A percentile compares a stretch with the other conserved stretches of the same genome.
Evolutionary conservation across 2,113 vertebrate genomes (phyloP).

Genomic region (Hippocampus comes): DNA sequence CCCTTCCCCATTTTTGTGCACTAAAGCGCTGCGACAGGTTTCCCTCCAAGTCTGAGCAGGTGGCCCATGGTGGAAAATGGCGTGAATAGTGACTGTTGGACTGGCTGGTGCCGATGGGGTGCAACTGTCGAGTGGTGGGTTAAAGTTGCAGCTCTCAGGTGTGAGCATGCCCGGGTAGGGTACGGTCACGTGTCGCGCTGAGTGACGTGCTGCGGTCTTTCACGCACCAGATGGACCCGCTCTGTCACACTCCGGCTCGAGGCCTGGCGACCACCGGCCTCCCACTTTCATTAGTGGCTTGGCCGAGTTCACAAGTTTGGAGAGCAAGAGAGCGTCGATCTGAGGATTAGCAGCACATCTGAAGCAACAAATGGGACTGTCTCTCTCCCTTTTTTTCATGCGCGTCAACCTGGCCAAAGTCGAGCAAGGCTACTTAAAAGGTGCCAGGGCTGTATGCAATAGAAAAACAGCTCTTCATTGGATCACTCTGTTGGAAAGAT

Average conservation of each 20-base stretch:
- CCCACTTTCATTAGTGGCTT: conserved; percentile 74
- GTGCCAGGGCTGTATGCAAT: conserved; percentile 1
- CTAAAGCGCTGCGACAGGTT: conserved; percentile 48
- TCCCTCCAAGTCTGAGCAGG: conserved; percentile 55
- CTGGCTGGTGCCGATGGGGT: conserved; percentile 23
- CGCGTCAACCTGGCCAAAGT: conserved; percentile 56
- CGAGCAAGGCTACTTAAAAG: neutral
- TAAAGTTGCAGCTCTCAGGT: conserved; percentile 46
- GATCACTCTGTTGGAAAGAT: neutral
- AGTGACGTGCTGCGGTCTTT: conserved; percentile 62
- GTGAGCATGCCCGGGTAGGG: conserved; percentile 11
- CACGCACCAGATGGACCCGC: conserved; percentile 75
- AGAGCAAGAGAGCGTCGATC: conserved; percentile 73
- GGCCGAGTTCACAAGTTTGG: conserved; percentile 65
- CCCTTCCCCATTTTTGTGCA: conserved; percentile 23
- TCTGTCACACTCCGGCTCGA: conserved; percentile 70
- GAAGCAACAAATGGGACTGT: conserved; percentile 72
- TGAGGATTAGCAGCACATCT: conserved; percentile 74
- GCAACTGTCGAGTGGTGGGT: conserved; percentile 12
- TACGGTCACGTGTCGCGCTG: conserved; percentile 36
- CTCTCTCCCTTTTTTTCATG: conserved; percentile 28
- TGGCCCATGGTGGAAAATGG: conserved; percentile 45
- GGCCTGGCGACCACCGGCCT: conserved; percentile 71
- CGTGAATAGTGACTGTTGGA: conserved; percentile 26
- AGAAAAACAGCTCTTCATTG: neutral